A percentile compares a stretch with the other conserved stretches of the same genome.
These are phyloP conservation scores for Vesta saturnalis DNA, from an alignment of 2,888 invertebrate genomes.

Conservation along the genomic window DNA sequence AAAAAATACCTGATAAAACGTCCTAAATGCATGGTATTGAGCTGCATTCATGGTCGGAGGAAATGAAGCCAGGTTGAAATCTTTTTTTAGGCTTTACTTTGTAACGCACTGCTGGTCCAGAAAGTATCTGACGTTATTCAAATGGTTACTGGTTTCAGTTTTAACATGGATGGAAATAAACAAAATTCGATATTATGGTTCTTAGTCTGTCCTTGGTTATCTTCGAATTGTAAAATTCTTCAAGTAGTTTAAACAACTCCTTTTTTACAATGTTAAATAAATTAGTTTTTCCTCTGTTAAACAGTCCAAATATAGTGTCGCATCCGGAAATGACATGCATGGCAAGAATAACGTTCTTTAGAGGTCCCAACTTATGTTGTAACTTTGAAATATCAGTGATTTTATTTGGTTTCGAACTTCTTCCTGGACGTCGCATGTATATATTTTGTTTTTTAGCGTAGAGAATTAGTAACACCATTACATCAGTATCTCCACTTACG, in stretches of 20 bases:
- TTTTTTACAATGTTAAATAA: background rate
- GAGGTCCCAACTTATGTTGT: background rate
- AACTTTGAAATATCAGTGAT: background rate
- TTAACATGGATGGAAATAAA: background rate
- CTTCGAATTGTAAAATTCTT: background rate
- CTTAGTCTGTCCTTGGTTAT: background rate
- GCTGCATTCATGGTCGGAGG: too few relatives aligned
- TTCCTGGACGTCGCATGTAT: constrained; percentile 10
- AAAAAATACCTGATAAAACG: too few relatives aligned
- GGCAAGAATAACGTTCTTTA: background rate
- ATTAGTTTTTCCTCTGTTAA: too few relatives aligned
- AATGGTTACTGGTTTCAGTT: background rate
- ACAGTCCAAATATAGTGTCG: background rate
- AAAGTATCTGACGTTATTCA: background rate
- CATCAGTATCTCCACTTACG: constrained; percentile 5
- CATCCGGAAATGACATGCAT: background rate
- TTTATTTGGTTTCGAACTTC: constrained; percentile 9
- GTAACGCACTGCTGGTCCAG: too few relatives aligned
- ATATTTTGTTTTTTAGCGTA: background rate
- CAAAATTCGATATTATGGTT: background rate
- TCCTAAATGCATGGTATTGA: too few relatives aligned
- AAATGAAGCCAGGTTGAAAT: too few relatives aligned
- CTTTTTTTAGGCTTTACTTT: too few relatives aligned
- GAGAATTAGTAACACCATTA: constrained; percentile 9
- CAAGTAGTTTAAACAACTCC: background rate